phyloP scores from a whole-genome alignment of 2,113 vertebrate species.

The Gavia stellata region DNA sequence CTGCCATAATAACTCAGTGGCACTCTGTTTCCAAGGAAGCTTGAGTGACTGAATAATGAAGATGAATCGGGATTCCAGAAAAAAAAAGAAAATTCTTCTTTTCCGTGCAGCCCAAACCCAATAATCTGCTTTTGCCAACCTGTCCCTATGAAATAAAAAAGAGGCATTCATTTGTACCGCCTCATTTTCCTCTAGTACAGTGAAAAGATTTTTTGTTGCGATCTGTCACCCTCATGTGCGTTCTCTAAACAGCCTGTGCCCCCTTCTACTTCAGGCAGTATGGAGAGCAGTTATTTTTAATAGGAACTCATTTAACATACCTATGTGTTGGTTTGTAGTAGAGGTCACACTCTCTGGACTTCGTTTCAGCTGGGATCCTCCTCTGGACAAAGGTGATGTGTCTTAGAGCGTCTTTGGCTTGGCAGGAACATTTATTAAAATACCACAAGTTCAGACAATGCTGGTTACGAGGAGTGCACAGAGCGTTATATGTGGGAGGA shows the following conservation, averaged over 20 bases:
- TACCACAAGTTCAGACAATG: conserved; percentile 58
- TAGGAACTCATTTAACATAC: conserved; percentile 12
- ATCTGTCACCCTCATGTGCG: not conserved
- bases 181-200: not conserved
- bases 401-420: not conserved
- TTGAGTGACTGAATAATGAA: conserved; percentile 19
- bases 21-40: not conserved
- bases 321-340: not conserved
- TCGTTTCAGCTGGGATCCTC: not conserved
- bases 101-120: not conserved
- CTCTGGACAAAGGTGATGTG: conserved; percentile 15
- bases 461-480: not conserved
- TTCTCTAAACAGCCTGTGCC: not conserved
- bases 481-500: not conserved
- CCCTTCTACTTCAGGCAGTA: not conserved
- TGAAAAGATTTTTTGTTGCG: not conserved
- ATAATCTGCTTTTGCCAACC: not conserved
- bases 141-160: not conserved
- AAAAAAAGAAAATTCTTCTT: not conserved
- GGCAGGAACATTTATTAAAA: not conserved
- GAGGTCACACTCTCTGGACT: not conserved
- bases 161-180: not conserved
- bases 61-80: not conserved
- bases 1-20: not conserved
- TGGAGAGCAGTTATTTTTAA: not conserved